Base-by-base conservation (phyloP, 2,888 invertebrate species). In the Cataglyphis rosenhaueri region DNA sequence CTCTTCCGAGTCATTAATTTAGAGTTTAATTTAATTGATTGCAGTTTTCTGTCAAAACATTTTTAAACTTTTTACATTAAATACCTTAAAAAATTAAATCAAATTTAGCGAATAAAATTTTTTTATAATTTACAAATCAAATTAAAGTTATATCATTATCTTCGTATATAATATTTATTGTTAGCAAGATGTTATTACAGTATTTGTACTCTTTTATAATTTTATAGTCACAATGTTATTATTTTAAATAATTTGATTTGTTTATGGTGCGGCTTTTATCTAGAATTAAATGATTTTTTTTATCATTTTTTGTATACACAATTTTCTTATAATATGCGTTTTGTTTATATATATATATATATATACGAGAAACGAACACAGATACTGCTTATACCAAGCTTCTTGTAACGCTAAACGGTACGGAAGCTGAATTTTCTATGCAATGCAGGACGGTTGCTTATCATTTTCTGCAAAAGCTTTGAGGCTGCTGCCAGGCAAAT, bases 401-500 rank as follows among this genome's bases (percentile, higher is more conserved):
- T 48, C 59, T 79, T 48, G 68, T 35, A 59, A 61, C 68, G 70
- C 70, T 70, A 59, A 70, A 79, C 59, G 59, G 21, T 59, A 68
- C 59, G 55, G 41, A 70, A 79, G 70, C 48, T 38, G 70, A 79
- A 61, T 70, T 79, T 79, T 70, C 44, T 59, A 35, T 70, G 32
- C 44, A 32, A 44, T 35, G 35, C 57, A 41, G 21, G n/a, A 35
- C n/a, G 48, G 78, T 61, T 70, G 68, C 70, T 79, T 68, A 79
- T 76, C 65, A 76, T 79, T 79, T 78, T 78, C 68, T 18, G 32
- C 25, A 35, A 48, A 59, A 29, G 41, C 70, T 79, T 70, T 68
- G 70, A 79, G 25, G 59, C 12, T 32, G 59, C 78, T 64, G 35
- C 8, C 48, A 57, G n/a, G 10, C 44, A 32, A 35, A 79, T 79